phyloP scores from a whole-genome alignment of 2,113 vertebrate species.

The Myotis davidii region DNA sequence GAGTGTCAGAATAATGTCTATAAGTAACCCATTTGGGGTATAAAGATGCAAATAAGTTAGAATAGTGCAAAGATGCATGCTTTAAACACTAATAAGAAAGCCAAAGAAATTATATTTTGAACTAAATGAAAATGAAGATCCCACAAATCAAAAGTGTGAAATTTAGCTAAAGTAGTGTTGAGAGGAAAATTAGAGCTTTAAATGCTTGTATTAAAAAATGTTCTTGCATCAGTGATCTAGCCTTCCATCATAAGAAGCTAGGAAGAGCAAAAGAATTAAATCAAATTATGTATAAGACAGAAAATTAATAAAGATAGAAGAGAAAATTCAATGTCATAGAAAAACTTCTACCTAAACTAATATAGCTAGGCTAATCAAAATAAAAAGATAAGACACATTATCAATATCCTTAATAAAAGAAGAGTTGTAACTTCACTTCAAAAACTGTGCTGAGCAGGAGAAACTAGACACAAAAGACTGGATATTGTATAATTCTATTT shows the following conservation, averaged over 20 bases:
- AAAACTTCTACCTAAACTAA: background rate
- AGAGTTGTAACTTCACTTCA: background rate
- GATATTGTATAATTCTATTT: background rate
- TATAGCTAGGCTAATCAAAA: background rate
- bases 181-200: background rate
- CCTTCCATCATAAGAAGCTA: background rate
- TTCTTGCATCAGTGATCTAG: background rate
- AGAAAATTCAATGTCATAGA: background rate
- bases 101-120: background rate
- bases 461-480: background rate
- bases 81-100: slow-evolving; percentile 18
- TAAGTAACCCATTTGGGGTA: background rate
- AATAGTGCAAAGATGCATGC: background rate
- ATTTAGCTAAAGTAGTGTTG: background rate
- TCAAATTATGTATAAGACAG: background rate
- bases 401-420: background rate
- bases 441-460: background rate
- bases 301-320: background rate
- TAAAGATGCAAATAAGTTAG: background rate
- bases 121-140: slow-evolving; percentile 11
- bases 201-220: background rate
- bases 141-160: background rate
- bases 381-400: background rate
- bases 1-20: background rate
- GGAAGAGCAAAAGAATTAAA: background rate